Evolutionary conservation across 2,888 invertebrate genomes (phyloP), one percentile per base, ranked within the genome.

Genomic region (Heteromyza rotundicornis): DNA sequence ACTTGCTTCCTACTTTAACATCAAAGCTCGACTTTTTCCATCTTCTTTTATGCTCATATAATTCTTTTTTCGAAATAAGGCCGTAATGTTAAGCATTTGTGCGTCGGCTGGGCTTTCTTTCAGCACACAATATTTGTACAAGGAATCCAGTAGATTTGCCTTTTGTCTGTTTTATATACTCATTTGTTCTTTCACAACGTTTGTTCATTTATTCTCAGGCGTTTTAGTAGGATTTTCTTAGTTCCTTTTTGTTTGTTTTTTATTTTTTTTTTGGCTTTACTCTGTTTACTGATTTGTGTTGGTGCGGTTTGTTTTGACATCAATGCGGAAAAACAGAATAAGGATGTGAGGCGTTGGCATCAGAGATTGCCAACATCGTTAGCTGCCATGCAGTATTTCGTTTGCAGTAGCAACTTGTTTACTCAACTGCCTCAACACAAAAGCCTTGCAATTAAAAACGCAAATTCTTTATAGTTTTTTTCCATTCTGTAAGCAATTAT

Each of bases 71-170:
- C n/a, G 24, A 52, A 60, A 23, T 49, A 10, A 60, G 60, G 60
- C 55, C 60, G 60, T 55, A 47, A 55, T 55, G 60, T 60, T 60
- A 60, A 60, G 55, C 60, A 60, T 55, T 60, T 16, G 22, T 27
- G 23, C 14, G 2, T 22, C 35, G 32, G 50, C 20, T 35, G n/a
- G n/a, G 32, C 23, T 49, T 32, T 12, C n/a, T 57, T 19, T 49
- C 23, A 22, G 20, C 23, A 35, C 27, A 27, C 14, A n/a, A 2
- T 35, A 8, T 51, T 2, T 52, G 14, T n/a, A 12, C 40, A 40
- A n/a, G 3, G 40, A 8, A 40, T 8, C n/a, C 3, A n/a, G 40
- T 40, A 40, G n/a, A 40, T n/a, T 40, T 40, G 40, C n/a, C 3
- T 40, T 19, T 35, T 40, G 35, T 36, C 12, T 8, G n/a, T n/a